Evolutionary conservation across 2,113 vertebrate species (phyloP), one percentile per base, ranked within the genome.

Genomic region (Alligator mississippiensis): DNA sequence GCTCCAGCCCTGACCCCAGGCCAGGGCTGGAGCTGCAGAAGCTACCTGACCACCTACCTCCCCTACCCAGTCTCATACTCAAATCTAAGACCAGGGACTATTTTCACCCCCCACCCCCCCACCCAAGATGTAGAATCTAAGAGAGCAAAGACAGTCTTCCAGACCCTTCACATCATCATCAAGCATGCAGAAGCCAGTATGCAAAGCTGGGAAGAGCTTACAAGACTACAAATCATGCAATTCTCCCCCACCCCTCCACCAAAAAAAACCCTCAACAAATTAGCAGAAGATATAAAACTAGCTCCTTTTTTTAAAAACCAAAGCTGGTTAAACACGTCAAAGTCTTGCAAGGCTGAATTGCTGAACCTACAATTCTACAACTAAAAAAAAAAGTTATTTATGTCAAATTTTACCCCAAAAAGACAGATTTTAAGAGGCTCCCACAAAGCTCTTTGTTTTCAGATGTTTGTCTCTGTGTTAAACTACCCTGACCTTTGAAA

Each of bases 341-440:
- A 92, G 80, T 38, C 82, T 86, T 84, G 62, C 82, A 91, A 85
- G 84, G 74, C 74, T 93, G 88, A 91, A 85, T 38, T 92, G 90
- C 58, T 0, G 0, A 90, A 75, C 8, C n/a, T 58, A 55, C 18
- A 38, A 97, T 63, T 87, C 59, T 14, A 11, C 9, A 74, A 8
- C 86, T 77, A 77, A 93, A 92, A 93, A 82, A 82, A 63, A 2
- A 3, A 21, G 28, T 84, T 79, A 72, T n/a, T 27, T 28, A 88
- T 77, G 54, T 10, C 64, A 68, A 68, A 68, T 16, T 30, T 68
- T 47, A 47, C 47, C 47, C 28, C 28, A 15, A 68, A 19, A 68
- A 30, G 30, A 10, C 1, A 89, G 25, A 83, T 22, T 87, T 66
- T 22, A 27, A 93, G 89, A 95, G 93, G 92, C 72, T 70, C 72